phyloP scores from a whole-genome alignment of 2,888 invertebrate species.

The Hemithea aestivaria region DNA sequence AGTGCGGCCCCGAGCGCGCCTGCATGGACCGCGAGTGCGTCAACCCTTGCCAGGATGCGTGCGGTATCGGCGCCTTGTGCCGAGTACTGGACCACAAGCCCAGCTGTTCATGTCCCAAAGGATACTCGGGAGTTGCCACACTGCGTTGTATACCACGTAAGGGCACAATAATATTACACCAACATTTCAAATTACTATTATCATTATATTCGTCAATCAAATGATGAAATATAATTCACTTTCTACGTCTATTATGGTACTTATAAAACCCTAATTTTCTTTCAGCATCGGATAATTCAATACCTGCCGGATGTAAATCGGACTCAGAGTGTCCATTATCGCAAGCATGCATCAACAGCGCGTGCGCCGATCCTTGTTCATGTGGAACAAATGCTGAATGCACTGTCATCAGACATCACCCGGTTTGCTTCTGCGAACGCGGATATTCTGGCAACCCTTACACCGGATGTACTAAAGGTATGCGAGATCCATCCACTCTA shows the following conservation, averaged over 20 bases:
- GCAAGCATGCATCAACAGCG: conserved; percentile 89
- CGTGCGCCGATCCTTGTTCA: conserved; percentile 90
- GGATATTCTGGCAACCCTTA: conserved; percentile 93
- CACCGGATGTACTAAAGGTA: conserved; percentile 87
- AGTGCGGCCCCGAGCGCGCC: conserved; percentile 85
- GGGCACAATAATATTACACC: too few relatives aligned
- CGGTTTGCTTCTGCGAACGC: conserved; percentile 89
- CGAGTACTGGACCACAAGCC: conserved; percentile 87
- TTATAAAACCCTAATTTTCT: conserved; percentile 14
- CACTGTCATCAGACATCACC: conserved; percentile 89
- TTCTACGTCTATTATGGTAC: too few relatives aligned
- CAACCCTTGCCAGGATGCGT: conserved; percentile 88
- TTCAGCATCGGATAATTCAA: conserved; percentile 77
- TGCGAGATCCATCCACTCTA: too few relatives aligned
- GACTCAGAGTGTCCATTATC: conserved; percentile 89
- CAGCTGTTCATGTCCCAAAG: conserved; percentile 88
- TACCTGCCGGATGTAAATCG: conserved; percentile 84
- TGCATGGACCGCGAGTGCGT: conserved; percentile 88
- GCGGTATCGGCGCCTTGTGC: conserved; percentile 90
- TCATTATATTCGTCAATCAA: too few relatives aligned
- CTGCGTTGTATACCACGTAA: conserved; percentile 89
- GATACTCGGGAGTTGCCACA: conserved; percentile 86
- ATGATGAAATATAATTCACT: too few relatives aligned
- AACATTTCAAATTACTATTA: too few relatives aligned
- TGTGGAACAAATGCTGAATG: conserved; percentile 92